phyloP scores from a whole-genome alignment of 2,888 invertebrate genomes.

The Aphrophora alni region DNA sequence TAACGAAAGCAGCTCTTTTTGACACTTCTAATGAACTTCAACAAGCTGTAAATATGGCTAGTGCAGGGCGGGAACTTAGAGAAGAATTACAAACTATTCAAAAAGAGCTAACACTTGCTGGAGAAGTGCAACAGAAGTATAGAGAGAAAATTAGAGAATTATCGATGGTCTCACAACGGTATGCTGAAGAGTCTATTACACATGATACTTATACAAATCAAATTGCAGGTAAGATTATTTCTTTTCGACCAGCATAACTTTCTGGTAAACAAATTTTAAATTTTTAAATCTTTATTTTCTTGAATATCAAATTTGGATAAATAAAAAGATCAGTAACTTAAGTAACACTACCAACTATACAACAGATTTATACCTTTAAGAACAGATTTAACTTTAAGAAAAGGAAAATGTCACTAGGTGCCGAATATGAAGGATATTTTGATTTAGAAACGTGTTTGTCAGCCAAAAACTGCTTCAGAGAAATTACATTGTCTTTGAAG shows the following conservation, averaged over 20 bases:
- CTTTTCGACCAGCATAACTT: too few relatives aligned
- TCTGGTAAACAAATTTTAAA: not conserved
- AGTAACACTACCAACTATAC: too few relatives aligned
- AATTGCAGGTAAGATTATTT: slow-evolving; percentile 57
- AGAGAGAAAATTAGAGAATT: slow-evolving; percentile 62
- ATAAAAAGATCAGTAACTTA: too few relatives aligned
- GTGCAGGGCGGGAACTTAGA: slow-evolving; percentile 61
- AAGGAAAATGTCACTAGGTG: too few relatives aligned
- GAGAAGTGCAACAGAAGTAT: slow-evolving; percentile 64
- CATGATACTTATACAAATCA: slow-evolving; percentile 62
- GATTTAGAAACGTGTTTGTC: too few relatives aligned
- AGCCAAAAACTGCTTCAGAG: too few relatives aligned
- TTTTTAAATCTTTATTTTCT: not conserved
- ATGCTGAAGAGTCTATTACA: slow-evolving; percentile 59
- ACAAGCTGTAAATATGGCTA: slow-evolving; percentile 60
- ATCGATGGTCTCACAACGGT: slow-evolving; percentile 58
- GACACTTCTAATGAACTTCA: slow-evolving; percentile 59
- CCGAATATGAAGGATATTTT: too few relatives aligned
- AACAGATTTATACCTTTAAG: too few relatives aligned
- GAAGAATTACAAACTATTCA: slow-evolving; percentile 63
- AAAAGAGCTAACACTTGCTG: slow-evolving; percentile 63
- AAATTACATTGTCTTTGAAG: too few relatives aligned
- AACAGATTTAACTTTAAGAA: too few relatives aligned
- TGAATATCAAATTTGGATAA: too few relatives aligned
- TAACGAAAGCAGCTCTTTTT: slow-evolving; percentile 58